A percentile compares a stretch with the other conserved stretches of the same genome.
Evolutionary conservation across 1,140 invertebrate genomes (phyloP).

Genomic region (Nephila pilipes): DNA sequence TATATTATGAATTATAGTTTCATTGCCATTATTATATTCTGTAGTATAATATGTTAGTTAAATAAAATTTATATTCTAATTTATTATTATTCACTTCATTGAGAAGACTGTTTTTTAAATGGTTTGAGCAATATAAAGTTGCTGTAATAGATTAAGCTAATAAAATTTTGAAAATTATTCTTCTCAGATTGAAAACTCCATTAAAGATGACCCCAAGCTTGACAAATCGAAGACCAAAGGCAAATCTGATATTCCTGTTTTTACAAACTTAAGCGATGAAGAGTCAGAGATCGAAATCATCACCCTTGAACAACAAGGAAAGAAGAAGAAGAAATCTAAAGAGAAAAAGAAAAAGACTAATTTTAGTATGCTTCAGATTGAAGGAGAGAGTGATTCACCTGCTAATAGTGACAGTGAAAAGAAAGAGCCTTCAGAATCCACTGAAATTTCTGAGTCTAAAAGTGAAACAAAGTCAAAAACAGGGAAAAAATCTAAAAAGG

Average conservation of each 20-base stretch:
- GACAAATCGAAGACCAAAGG: neutral
- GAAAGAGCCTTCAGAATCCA: constrained; percentile 42
- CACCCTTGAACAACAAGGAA: constrained; percentile 66
- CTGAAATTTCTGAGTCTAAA: constrained; percentile 61
- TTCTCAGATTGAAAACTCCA: neutral
- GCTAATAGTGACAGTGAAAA: constrained; percentile 44
- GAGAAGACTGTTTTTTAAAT: no score
- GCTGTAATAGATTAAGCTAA: no score
- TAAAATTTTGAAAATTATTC: no score
- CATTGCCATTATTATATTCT: no score
- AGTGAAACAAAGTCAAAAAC: constrained; percentile 78
- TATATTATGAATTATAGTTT: no score
- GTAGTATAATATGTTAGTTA: no score
- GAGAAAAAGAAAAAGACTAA: constrained; percentile 30
- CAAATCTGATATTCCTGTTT: neutral
- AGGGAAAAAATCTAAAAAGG: constrained; percentile 76
- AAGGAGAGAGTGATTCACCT: constrained; percentile 45
- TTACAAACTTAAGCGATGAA: constrained; percentile 30
- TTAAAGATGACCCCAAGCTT: neutral
- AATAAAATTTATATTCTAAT: no score
- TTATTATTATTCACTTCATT: no score
- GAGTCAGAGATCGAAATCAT: constrained; percentile 61
- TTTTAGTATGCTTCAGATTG: constrained; percentile 59
- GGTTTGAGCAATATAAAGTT: no score
- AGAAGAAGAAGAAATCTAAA: constrained; percentile 59